These are phyloP conservation scores for Drosophila kikkawai DNA, from an alignment of 1,140 invertebrate genomes.

Conservation along the genomic window DNA sequence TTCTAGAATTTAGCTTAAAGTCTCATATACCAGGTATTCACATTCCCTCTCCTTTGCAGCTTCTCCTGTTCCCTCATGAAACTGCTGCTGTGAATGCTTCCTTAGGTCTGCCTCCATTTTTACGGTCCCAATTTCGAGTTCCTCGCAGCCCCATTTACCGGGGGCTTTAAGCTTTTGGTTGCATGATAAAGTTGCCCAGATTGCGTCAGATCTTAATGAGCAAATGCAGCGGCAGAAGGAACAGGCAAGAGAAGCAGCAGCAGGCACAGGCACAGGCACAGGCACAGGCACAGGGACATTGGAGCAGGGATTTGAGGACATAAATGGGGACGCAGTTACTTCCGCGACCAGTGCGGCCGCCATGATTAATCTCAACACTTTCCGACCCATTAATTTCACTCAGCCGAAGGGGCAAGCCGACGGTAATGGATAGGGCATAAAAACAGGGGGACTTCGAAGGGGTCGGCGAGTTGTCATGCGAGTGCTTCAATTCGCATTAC, in stretches of 20 bases:
- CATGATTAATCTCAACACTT: slow-evolving; percentile 83
- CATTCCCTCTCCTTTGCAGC: slow-evolving; percentile 5
- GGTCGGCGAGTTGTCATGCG: slow-evolving; percentile 45
- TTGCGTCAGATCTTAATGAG: slow-evolving; percentile 76
- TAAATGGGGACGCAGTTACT: slow-evolving; percentile 45
- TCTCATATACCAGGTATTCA: slow-evolving; percentile 58
- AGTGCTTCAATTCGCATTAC: slow-evolving; percentile 53
- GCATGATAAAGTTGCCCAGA: slow-evolving; percentile 72
- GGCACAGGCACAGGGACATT: not conserved
- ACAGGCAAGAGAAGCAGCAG: slow-evolving; percentile 4
- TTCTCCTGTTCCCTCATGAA: slow-evolving; percentile 9
- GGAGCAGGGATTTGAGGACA: slow-evolving; percentile 24
- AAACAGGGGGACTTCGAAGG: slow-evolving; percentile 18
- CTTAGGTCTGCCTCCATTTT: slow-evolving; percentile 4
- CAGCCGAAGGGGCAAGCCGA: slow-evolving; percentile 15
- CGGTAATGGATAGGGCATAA: slow-evolving; percentile 39
- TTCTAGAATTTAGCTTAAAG: slow-evolving; percentile 43
- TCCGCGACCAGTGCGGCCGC: slow-evolving; percentile 48
- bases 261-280: slow-evolving; percentile 6
- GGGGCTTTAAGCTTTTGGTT: slow-evolving; percentile 66
- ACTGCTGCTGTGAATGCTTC: slow-evolving; percentile 34
- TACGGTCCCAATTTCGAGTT: slow-evolving; percentile 64
- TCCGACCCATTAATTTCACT: slow-evolving; percentile 79
- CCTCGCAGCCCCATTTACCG: slow-evolving; percentile 51
- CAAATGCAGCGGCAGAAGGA: slow-evolving; percentile 46